Base-by-base conservation (phyloP, 1,140 invertebrate species). In the Orchestia grillus region DNA sequence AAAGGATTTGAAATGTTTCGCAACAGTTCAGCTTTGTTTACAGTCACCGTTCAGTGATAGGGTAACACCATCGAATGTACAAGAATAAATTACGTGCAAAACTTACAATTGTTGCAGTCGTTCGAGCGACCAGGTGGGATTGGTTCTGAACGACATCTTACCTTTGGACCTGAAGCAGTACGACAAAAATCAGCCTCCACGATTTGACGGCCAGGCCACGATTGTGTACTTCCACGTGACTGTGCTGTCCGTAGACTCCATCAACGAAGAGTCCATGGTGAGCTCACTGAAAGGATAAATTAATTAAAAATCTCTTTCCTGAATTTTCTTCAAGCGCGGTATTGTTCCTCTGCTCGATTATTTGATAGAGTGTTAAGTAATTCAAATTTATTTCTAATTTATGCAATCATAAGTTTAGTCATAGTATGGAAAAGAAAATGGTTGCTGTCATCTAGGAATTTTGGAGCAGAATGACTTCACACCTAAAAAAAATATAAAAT, bases 181-280 rank as follows among this genome's bases (percentile, higher is more conserved):
- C 97, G 99, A 99, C 97, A 99, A 99, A 97, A 99, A 99, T 97
- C 98, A 98, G 97, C 98, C 99, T 0, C 99, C 99, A 0, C 99
- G 99, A 97, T 98, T 98, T 90, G 97, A 98, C 97, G 98, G 98
- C 0, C 98, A 99, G 97, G 98, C 98, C 16, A 99, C 98, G 6
- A 98, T 98, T 95, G 98, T 99, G 44, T 99, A 99, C 97, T 99
- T 99, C 97, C 98, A 99, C 97, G 98, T 99, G 44, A 99, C 98
- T 43, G 98, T 99, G 16, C 97, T 99, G 96, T 99, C 98, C 87
- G 97, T 99, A 90, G 98, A 99, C 97, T 99, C 98, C 6, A 99
- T 99, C 97, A 99, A 99, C 97, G 98, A 99, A 97, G 98, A 99
- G 97, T 99, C 98, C n/a, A 99, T 99, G 98, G 98, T 98, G 97